A percentile compares a stretch with the other conserved stretches of the same genome.
These are phyloP conservation scores for Engraulis encrasicolus DNA, from an alignment of 2,113 vertebrate genomes.

Conservation along the genomic window DNA sequence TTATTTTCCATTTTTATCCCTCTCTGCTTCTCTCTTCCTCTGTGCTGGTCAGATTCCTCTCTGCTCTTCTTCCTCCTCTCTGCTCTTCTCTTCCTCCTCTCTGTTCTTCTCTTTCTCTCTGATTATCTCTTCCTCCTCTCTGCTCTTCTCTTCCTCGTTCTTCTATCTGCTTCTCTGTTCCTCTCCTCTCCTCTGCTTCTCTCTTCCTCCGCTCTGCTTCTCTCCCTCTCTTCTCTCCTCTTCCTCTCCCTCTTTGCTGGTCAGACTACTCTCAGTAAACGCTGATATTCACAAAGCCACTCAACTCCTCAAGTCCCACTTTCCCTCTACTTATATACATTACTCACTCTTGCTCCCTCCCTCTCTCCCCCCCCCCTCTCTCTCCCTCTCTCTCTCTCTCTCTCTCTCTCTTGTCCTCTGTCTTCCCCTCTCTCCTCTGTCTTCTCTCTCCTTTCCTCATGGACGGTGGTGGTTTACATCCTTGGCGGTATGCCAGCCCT, in stretches of 20 bases:
- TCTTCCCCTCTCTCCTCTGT: slow-evolving; percentile 23
- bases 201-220: not conserved
- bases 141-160: no score
- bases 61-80: not conserved
- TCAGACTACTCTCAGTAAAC: no score
- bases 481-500: slow-evolving; percentile 58
- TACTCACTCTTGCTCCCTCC: not conserved
- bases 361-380: not conserved
- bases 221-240: not conserved
- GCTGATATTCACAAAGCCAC: no score
- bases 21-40: no score
- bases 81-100: not conserved
- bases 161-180: no score
- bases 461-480: slow-evolving; percentile 46
- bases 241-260: slow-evolving; percentile 24
- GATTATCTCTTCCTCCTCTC: slow-evolving; percentile 17
- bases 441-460: no score
- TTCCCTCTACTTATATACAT: no score
- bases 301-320: no score
- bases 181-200: not conserved
- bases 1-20: no score
- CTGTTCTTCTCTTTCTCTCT: not conserved
- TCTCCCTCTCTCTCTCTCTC: not conserved
- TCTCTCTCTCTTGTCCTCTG: not conserved
- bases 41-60: no score